Percentiles rank a stretch among this genome's conserved stretches.
phyloP scores from a whole-genome alignment of 2,888 invertebrate genomes.

The Clunio marinus region DNA sequence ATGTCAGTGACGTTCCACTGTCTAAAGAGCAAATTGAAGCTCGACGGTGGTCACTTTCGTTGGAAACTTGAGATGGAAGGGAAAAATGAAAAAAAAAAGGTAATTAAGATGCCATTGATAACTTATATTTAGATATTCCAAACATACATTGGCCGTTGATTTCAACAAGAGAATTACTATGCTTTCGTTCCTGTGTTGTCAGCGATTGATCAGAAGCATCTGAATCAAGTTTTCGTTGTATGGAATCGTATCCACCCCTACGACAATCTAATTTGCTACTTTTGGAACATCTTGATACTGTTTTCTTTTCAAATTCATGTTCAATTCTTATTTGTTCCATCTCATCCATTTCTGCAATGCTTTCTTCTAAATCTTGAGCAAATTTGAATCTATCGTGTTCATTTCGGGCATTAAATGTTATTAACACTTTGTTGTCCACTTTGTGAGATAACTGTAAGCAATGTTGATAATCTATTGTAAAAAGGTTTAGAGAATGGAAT shows the following conservation, averaged over 20 bases:
- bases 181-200: slow-evolving; percentile 65
- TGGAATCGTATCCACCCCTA: slow-evolving; percentile 92
- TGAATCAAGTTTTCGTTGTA: slow-evolving; percentile 46
- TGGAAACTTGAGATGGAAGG: neutral
- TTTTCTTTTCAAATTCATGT: slow-evolving; percentile 83
- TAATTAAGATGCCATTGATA: no score
- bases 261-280: slow-evolving; percentile 59
- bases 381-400: slow-evolving; percentile 98
- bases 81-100: no score
- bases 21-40: slow-evolving; percentile 93
- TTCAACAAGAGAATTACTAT: slow-evolving; percentile 91
- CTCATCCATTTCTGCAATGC: slow-evolving; percentile 96
- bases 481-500: no score
- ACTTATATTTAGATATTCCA: neutral
- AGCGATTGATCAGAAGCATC: neutral
- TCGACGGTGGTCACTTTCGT: slow-evolving; percentile 75
- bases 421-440: slow-evolving; percentile 83
- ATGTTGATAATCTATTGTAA: slow-evolving; percentile 77
- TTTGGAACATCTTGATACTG: slow-evolving; percentile 56
- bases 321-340: slow-evolving; percentile 96
- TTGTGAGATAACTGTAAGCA: slow-evolving; percentile 89
- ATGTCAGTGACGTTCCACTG: slow-evolving; percentile 93
- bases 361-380: slow-evolving; percentile 95
- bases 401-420: slow-evolving; percentile 96
- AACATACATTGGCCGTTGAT: slow-evolving; percentile 88